A percentile compares a stretch with the other conserved stretches of the same genome.
Evolutionary conservation across 2,888 invertebrate genomes (phyloP).

Genomic region (Watsonalla binaria): DNA sequence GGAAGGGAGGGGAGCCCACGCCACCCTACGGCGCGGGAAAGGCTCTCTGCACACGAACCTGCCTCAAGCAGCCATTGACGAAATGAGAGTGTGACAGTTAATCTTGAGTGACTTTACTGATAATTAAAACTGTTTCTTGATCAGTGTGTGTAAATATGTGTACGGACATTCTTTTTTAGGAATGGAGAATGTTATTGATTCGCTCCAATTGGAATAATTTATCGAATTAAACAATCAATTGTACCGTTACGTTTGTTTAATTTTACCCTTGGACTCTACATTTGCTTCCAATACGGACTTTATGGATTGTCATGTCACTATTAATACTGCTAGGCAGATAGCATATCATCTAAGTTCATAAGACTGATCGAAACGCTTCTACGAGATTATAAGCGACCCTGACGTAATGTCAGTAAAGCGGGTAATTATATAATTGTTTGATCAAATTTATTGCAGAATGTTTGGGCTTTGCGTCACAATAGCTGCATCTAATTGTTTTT

Average conservation of each 20-base stretch:
- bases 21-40: slow-evolving; percentile 63
- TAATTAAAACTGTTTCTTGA: slow-evolving; percentile 42
- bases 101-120: slow-evolving; percentile 45
- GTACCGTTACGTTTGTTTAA: slow-evolving; percentile 35
- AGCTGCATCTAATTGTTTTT: too few species aligned
- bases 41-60: slow-evolving; percentile 78
- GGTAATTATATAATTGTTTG: too few species aligned
- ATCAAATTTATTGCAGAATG: too few species aligned
- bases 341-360: too few species aligned
- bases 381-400: too few species aligned
- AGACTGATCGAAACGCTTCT: too few species aligned
- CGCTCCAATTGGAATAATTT: slow-evolving; percentile 56
- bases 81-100: slow-evolving; percentile 92
- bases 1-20: slow-evolving; percentile 57
- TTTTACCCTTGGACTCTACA: slow-evolving; percentile 6
- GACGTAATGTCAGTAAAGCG: too few species aligned
- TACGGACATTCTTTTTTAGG: slow-evolving; percentile 43
- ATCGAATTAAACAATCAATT: slow-evolving; percentile 61
- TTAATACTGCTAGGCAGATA: too few species aligned
- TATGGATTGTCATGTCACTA: too few species aligned
- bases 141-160: slow-evolving; percentile 57
- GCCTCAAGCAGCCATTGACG: slow-evolving; percentile 91
- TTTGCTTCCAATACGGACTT: too few species aligned
- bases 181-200: slow-evolving; percentile 57
- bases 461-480: too few species aligned